Evolutionary conservation across 2,797 vertebrate genomes (phyloP).

Genomic region (Chaunax sp.): DNA sequence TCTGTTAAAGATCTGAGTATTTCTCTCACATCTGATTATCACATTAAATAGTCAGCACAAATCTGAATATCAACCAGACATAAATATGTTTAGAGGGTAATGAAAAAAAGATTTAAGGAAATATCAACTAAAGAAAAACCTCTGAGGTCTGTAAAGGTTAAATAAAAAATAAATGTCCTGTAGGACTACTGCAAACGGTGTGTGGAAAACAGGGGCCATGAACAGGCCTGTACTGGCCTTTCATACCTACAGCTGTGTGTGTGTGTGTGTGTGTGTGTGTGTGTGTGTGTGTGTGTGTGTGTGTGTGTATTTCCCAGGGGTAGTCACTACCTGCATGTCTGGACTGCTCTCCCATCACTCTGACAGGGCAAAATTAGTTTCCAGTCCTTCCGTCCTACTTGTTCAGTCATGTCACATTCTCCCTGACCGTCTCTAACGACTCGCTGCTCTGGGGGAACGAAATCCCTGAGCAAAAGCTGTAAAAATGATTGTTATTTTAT

Average conservation of each 20-base stretch:
- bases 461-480: constrained; percentile 11
- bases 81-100: neutral
- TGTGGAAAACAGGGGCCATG: constrained; percentile 20
- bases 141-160: neutral
- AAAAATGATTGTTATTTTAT: constrained; percentile 13
- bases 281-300: constrained; percentile 25
- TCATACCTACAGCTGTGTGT: constrained; percentile 29
- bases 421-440: constrained; percentile 45
- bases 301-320: constrained; percentile 39
- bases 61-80: neutral
- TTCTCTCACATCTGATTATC: neutral
- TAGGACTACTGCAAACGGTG: constrained; percentile 6
- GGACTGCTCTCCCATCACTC: constrained; percentile 56
- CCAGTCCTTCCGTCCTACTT: constrained; percentile 52
- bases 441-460: constrained; percentile 24
- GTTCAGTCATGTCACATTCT: constrained; percentile 70
- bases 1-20: neutral
- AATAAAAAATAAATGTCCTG: neutral
- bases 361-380: constrained; percentile 49
- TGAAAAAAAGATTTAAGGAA: neutral
- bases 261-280: constrained; percentile 24
- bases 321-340: constrained; percentile 62
- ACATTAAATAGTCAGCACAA: neutral
- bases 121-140: neutral
- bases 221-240: constrained; percentile 62